Conservation (phyloP, 2,113 vertebrate species). For the Callorhinus ursinus region DNA sequence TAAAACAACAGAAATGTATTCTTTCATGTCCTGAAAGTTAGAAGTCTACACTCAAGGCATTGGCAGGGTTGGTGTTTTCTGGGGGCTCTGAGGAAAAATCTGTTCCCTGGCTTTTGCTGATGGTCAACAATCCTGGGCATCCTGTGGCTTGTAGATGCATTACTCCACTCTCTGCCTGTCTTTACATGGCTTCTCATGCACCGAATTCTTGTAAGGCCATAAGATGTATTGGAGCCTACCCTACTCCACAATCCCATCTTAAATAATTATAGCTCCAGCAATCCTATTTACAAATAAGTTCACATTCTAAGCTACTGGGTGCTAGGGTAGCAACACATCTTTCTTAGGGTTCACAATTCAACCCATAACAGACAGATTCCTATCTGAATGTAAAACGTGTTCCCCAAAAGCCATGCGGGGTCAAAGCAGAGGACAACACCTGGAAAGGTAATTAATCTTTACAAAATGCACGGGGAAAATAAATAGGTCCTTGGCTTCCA, state of each 20-base stretch:
- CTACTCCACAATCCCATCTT: neutral
- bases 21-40: neutral
- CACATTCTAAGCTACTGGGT: neutral
- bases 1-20: neutral
- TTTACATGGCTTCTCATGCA: neutral
- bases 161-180: neutral
- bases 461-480: constrained; percentile 51
- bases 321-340: neutral
- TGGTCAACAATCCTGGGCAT: neutral
- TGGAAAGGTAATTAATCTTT: constrained; percentile 52
- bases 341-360: neutral
- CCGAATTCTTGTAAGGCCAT: neutral
- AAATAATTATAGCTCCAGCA: neutral
- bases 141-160: neutral
- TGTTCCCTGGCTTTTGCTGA: neutral
- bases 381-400: neutral
- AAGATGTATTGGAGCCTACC: fast-evolving
- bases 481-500: constrained; percentile 53
- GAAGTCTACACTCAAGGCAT: neutral
- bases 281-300: neutral
- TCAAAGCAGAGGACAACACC: constrained; percentile 31
- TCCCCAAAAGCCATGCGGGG: neutral
- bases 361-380: neutral
- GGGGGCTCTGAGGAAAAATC: neutral
- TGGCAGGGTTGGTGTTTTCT: neutral